phyloP scores from a whole-genome alignment of 2,888 invertebrate species.

The Dendrolimus houi region DNA sequence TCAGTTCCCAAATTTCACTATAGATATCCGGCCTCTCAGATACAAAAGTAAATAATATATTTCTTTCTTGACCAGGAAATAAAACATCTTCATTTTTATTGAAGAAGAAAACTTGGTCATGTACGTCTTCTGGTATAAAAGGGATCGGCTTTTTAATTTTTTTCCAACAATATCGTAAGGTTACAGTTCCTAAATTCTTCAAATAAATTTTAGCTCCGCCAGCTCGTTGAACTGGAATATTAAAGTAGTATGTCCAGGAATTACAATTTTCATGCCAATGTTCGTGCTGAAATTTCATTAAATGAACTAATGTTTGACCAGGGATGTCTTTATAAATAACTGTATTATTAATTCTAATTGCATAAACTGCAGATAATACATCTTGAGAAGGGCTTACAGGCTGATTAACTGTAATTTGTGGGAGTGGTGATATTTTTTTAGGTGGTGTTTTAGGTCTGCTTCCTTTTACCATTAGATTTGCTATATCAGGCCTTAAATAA shows the following conservation, averaged over 20 bases:
- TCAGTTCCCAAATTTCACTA: slow-evolving; percentile 66
- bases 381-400: slow-evolving; percentile 10
- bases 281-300: slow-evolving; percentile 30
- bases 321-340: slow-evolving; percentile 39
- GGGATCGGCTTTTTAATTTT: slow-evolving; percentile 40
- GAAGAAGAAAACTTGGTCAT: slow-evolving; percentile 70
- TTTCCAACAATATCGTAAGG: slow-evolving; percentile 69
- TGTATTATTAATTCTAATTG: slow-evolving; percentile 54
- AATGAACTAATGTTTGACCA: slow-evolving; percentile 24
- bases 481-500: slow-evolving; percentile 39
- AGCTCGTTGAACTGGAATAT: slow-evolving; percentile 38
- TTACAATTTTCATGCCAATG: slow-evolving; percentile 38
- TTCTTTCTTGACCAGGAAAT: slow-evolving; percentile 61
- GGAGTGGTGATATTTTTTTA: slow-evolving; percentile 32
- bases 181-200: slow-evolving; percentile 68
- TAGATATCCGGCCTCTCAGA: slow-evolving; percentile 47
- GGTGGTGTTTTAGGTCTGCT: slow-evolving; percentile 36
- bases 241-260: slow-evolving; percentile 61
- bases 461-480: slow-evolving; percentile 45
- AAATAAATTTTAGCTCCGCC: slow-evolving; percentile 52
- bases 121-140: slow-evolving; percentile 39
- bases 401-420: slow-evolving; percentile 27
- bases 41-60: slow-evolving; percentile 65
- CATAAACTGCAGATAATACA: slow-evolving; percentile 31
- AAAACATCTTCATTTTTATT: slow-evolving; percentile 73